These are phyloP conservation scores for Danionella cerebrum DNA, from an alignment of 2,113 vertebrate genomes.

Conservation along the genomic window DNA sequence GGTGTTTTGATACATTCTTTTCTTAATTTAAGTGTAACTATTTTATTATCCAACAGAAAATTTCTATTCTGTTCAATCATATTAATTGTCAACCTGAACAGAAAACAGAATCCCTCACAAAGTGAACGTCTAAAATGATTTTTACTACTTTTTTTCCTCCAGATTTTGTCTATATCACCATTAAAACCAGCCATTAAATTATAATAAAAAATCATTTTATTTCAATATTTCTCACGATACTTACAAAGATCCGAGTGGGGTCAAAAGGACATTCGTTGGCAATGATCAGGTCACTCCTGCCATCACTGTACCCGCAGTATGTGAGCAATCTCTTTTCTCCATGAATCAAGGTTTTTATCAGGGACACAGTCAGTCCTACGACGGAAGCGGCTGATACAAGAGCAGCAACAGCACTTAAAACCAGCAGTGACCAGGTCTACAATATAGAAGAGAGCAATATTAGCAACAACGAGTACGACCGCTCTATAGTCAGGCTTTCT, in stretches of 20 bases:
- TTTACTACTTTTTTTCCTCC: no score
- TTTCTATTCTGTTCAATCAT: no score
- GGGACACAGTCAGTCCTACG: slow-evolving; percentile 63
- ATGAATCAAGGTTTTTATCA: slow-evolving; percentile 65
- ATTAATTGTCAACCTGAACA: no score
- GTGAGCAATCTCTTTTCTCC: slow-evolving; percentile 69
- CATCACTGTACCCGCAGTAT: slow-evolving; percentile 58
- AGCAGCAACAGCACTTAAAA: slow-evolving; percentile 57
- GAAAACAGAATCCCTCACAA: no score
- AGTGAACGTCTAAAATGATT: no score
- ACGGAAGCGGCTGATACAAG: slow-evolving; percentile 67
- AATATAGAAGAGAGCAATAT: not conserved
- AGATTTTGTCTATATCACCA: no score
- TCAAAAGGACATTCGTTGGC: slow-evolving; percentile 79
- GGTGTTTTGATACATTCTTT: no score
- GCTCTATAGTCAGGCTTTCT: not conserved
- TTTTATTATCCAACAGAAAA: no score
- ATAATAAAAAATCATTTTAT: not conserved
- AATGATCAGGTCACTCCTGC: slow-evolving; percentile 51
- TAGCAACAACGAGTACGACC: not conserved
- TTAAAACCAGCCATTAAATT: no score
- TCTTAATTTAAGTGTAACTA: no score
- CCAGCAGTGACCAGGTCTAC: slow-evolving; percentile 72
- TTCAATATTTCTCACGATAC: slow-evolving; percentile 31
- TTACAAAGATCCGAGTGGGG: slow-evolving; percentile 79